Evolutionary conservation across 2,888 invertebrate species (phyloP).

Genomic region (Phyto melanocephala): DNA sequence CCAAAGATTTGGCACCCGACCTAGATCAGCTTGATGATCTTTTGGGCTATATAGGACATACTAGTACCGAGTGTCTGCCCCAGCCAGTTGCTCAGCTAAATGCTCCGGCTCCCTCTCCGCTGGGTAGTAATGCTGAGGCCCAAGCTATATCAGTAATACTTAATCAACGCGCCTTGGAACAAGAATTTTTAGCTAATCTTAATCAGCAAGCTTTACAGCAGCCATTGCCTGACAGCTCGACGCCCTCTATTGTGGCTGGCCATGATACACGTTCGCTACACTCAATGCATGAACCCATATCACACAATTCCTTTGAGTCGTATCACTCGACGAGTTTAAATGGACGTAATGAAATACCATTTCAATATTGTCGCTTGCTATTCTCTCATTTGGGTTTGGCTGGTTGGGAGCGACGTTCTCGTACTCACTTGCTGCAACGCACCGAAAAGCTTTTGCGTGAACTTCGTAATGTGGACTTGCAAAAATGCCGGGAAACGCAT

Average conservation of each 20-base stretch:
- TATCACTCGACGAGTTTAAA: constrained; percentile 78
- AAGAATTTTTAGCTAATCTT: constrained; percentile 83
- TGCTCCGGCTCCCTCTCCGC: constrained; percentile 86
- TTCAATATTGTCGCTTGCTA: constrained; percentile 92
- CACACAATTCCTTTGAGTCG: constrained; percentile 79
- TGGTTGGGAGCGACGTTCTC: constrained; percentile 91
- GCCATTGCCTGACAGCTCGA: constrained; percentile 55
- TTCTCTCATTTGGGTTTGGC: constrained; percentile 94
- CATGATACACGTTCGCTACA: constrained; percentile 74
- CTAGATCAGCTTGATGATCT: constrained; percentile 95
- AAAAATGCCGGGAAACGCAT: constrained; percentile 94
- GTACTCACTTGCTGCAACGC: constrained; percentile 91
- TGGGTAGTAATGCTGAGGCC: constrained; percentile 88
- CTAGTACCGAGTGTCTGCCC: constrained; percentile 92
- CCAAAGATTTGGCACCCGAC: constrained; percentile 89
- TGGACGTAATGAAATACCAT: constrained; percentile 82
- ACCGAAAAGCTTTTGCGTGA: constrained; percentile 94
- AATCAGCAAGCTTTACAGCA: constrained; percentile 66
- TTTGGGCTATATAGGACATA: constrained; percentile 92
- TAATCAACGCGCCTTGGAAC: constrained; percentile 90
- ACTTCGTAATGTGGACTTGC: constrained; percentile 94
- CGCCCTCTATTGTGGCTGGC: constrained; percentile 49
- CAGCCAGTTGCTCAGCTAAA: constrained; percentile 85
- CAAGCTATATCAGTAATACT: constrained; percentile 92
- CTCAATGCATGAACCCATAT: constrained; percentile 63